Evolutionary conservation across 1,140 invertebrate species (phyloP), one percentile per base, ranked within the genome.

Genomic region (Drosophila pseudoobscura): DNA sequence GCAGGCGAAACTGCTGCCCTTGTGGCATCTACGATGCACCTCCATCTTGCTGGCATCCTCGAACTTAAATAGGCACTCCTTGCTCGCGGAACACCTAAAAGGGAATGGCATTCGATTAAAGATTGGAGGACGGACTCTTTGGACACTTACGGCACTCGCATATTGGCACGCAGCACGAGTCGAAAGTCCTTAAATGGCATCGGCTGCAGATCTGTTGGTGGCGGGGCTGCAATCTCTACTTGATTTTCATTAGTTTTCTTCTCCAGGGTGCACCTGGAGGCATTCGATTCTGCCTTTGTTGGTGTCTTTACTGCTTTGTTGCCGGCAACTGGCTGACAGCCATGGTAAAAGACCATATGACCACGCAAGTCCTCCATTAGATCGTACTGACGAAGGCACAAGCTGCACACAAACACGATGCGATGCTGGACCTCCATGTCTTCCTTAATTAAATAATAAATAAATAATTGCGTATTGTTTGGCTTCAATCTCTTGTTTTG

Each of bases 11-110:
- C 50, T 83, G 15, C 9, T 46, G 0, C 55, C 59, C 7, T 91
- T 89, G 73, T 94, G 94, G 70, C 93, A 94, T 17, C 90, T 79
- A 1, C 82, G 76, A 65, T 94, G 94, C 55, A 92, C 80, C 26
- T 91, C 75, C 75, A 93, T 90, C 44, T 92, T 92, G 3, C 92
- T 89, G 3, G 89, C 78, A n/a, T 91, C 89, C 52, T 91, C 89
- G 70, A 94, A 94, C 75, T 93, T 92, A 26, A 93, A 93, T 0
- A 83, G 63, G 69, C 94, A 94, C 20, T 91, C 92, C 53, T 91
- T 91, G 53, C 91, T 90, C 39, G 92, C 87, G 22, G 90, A 83
- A 76, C 94, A 94, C 56, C 93, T 94, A 3, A 39, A 78, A 29
- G 15, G 46, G 11, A 39, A 39, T 39, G 9, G 9, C 35, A 39